Evolutionary conservation across 64 coral and sea anemone genomes (phyloP), one percentile per base, ranked within the genome.

Genomic region (Exaiptasia diaphana): DNA sequence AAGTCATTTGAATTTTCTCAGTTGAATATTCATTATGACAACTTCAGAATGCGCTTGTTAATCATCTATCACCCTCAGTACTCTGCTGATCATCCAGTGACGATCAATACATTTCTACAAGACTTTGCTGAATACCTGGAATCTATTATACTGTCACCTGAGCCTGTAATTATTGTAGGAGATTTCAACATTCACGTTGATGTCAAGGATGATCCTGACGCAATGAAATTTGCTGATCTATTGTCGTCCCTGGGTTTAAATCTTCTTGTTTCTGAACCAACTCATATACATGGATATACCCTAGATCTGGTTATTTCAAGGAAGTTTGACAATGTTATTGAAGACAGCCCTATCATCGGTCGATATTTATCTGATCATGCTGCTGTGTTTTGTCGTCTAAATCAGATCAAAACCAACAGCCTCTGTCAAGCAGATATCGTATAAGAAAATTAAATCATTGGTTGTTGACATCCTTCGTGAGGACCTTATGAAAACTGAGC

Each of bases 91-190:
- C 85, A 79, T 80, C 50, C 85, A 71, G 74, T 73, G 22, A 88
- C 85, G 24, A 56, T 53, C 67, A 71, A 38, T 39, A 67, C 63
- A 18, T 79, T 88, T 41, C 36, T 88, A 40, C 46, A 74, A 25
- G 74, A 88, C 11, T 88, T 88, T 53, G 48, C 74, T 41, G 58
- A 70, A 53, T 88, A 88, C 43, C 48, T 88, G 1, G 85, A 88
- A 40, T 88, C 85, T 1, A 59, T 78, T 18, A 38, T 78, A 22
- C 15, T 78, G 7, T 33, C 33, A 34, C 31, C 17, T 15, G 75
- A 78, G 23, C 27, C 52, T 0, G 18, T 78, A 1, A 37, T 45
- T 23, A 58, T 40, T 14, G 20, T 36, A 3, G 39, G 68, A 21
- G 38, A 73, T 24, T 45, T 45, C 17, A 74, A 74, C 25, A 49